These are phyloP conservation scores for Tetramorium simillimum DNA, from an alignment of 1,140 invertebrate genomes.

Conservation along the genomic window DNA sequence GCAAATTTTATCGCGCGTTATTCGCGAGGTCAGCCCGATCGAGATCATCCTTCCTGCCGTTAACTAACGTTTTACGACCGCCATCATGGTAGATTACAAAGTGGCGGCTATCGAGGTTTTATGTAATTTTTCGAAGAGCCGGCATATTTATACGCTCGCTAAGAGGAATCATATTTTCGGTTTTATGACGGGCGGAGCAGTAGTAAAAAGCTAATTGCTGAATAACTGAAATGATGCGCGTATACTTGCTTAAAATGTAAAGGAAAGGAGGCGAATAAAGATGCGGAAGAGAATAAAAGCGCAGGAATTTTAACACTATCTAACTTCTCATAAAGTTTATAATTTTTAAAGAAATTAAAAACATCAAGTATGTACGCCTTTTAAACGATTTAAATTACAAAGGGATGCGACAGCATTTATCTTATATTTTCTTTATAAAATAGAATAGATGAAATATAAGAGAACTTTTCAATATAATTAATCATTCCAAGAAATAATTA, in stretches of 20 bases:
- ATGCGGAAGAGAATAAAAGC: not conserved
- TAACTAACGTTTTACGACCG: conserved; percentile 56
- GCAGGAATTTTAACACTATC: not conserved
- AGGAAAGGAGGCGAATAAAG: not conserved
- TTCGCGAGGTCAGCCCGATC: conserved; percentile 55
- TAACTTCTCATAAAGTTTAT: conserved; percentile 1
- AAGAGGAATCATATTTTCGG: conserved; percentile 38
- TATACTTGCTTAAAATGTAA: not conserved
- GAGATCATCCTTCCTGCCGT: conserved; percentile 32
- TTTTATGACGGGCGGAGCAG: conserved; percentile 41
- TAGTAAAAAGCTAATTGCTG: conserved; percentile 54
- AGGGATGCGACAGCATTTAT: not conserved
- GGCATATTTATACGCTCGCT: conserved; percentile 43
- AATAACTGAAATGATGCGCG: conserved; percentile 49
- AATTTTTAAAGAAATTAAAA: not conserved
- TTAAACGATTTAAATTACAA: not conserved
- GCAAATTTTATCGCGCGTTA: conserved; percentile 55
- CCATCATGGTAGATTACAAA: conserved; percentile 49
- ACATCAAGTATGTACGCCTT: not conserved
- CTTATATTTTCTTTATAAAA: not conserved
- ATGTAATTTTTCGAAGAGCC: conserved; percentile 54
- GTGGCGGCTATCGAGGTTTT: conserved; percentile 47
- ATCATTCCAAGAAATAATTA: conserved; percentile 28
- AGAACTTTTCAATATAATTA: conserved; percentile 23
- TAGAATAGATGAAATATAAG: not conserved